These are phyloP conservation scores for Diachrysia chrysitis DNA, from an alignment of 2,888 invertebrate genomes.

Conservation along the genomic window DNA sequence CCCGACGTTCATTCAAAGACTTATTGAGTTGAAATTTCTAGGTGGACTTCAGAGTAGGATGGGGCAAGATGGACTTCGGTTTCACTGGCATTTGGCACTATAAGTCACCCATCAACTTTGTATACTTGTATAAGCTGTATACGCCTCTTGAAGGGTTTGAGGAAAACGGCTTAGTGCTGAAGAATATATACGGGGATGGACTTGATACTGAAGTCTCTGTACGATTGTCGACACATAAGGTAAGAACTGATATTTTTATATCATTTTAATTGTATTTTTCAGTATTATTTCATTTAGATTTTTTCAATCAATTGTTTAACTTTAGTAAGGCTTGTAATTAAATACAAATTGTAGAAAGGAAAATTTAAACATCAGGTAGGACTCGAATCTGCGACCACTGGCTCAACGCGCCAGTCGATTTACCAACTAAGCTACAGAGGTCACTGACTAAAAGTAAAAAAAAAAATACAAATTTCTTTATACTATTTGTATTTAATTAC, in stretches of 20 bases:
- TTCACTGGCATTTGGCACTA: conserved; percentile 94
- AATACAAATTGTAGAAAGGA: too few relatives aligned
- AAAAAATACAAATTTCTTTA: too few relatives aligned
- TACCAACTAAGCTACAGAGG: too few relatives aligned
- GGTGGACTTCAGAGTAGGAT: conserved; percentile 93
- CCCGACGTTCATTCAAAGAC: background rate
- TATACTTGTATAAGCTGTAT: conserved; percentile 93
- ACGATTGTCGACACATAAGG: conserved; percentile 91
- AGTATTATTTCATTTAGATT: too few relatives aligned
- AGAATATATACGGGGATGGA: conserved; percentile 90
- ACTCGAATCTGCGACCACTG: too few relatives aligned
- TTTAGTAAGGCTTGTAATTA: too few relatives aligned
- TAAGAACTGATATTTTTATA: conserved; percentile 59
- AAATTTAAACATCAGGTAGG: too few relatives aligned
- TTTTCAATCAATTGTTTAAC: too few relatives aligned
- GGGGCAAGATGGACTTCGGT: conserved; percentile 93
- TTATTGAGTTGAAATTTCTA: conserved; percentile 60
- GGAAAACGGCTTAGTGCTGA: conserved; percentile 93
- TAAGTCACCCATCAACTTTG: conserved; percentile 91
- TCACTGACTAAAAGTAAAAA: too few relatives aligned
- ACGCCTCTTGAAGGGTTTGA: conserved; percentile 94
- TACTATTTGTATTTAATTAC: too few relatives aligned
- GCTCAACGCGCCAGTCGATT: too few relatives aligned
- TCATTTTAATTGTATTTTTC: too few relatives aligned
- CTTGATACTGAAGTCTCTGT: conserved; percentile 92